A percentile compares a stretch with the other conserved stretches of the same genome.
These are phyloP conservation scores for Drosophila siamana DNA, from an alignment of 2,888 invertebrate genomes.

Conservation along the genomic window DNA sequence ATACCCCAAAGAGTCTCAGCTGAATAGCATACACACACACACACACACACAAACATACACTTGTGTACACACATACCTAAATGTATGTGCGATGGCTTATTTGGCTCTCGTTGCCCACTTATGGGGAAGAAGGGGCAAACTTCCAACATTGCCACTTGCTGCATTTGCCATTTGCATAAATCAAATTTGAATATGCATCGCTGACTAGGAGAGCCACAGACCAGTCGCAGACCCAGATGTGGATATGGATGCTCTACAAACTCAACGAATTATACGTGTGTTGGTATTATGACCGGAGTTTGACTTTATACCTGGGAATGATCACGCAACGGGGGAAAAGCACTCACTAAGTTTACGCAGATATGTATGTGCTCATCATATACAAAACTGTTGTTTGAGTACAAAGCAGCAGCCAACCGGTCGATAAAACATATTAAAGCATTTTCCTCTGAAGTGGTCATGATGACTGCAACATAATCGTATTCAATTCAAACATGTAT, in stretches of 20 bases:
- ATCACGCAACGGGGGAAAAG: slow-evolving; percentile 58
- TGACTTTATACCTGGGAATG: slow-evolving; percentile 41
- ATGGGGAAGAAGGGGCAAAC: slow-evolving; percentile 4
- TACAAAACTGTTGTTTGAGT: no score
- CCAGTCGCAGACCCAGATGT: slow-evolving; percentile 19
- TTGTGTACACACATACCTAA: no score
- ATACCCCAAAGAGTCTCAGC: slow-evolving; percentile 24
- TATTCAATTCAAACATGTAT: no score
- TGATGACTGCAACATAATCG: no score
- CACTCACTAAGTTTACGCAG: slow-evolving; percentile 65
- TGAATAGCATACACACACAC: slow-evolving; percentile 18
- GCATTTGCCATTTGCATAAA: slow-evolving; percentile 75
- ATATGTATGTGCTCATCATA: slow-evolving; percentile 30
- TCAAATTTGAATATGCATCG: slow-evolving; percentile 80
- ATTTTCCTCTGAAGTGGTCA: no score
- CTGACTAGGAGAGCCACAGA: slow-evolving; percentile 49
- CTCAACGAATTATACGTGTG: slow-evolving; percentile 26
- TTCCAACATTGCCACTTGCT: slow-evolving; percentile 45
- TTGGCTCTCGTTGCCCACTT: slow-evolving; percentile 51
- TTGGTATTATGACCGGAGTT: slow-evolving; percentile 2
- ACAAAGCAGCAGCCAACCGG: slow-evolving; percentile 29
- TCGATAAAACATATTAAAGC: slow-evolving; percentile 41
- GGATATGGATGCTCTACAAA: slow-evolving; percentile 31
- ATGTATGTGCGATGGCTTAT: slow-evolving; percentile 51
- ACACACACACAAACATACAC: no score